These are phyloP conservation scores for Anorthoa munda DNA, from an alignment of 2,888 invertebrate species.

Conservation along the genomic window DNA sequence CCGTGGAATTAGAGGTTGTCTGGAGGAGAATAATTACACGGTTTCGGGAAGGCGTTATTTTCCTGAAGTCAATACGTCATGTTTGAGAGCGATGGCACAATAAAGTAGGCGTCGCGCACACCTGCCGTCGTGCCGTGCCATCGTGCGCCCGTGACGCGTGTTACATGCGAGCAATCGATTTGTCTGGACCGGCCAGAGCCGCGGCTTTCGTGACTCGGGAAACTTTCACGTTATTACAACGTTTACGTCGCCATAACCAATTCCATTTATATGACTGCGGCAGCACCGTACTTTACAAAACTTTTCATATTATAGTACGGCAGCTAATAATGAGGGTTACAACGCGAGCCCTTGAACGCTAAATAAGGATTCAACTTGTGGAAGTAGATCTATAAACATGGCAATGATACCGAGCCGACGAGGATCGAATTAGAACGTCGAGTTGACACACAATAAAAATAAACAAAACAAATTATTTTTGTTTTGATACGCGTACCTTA, in stretches of 20 bases:
- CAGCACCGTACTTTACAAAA: constrained; percentile 73
- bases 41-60: constrained; percentile 65
- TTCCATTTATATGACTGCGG: constrained; percentile 77
- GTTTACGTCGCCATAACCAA: constrained; percentile 82
- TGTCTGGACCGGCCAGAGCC: constrained; percentile 81
- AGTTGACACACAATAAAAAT: constrained; percentile 26
- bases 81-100: constrained; percentile 69
- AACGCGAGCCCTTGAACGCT: constrained; percentile 75
- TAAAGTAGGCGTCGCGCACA: constrained; percentile 79
- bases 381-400: constrained; percentile 73
- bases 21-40: constrained; percentile 71
- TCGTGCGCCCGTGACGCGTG: constrained; percentile 71
- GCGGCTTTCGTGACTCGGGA: constrained; percentile 81
- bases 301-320: constrained; percentile 77
- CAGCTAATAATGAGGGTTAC: constrained; percentile 77
- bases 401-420: constrained; percentile 68
- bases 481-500: not conserved
- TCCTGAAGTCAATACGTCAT: constrained; percentile 73
- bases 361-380: constrained; percentile 72
- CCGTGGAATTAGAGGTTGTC: constrained; percentile 63
- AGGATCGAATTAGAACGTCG: constrained; percentile 65
- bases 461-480: constrained; percentile 4
- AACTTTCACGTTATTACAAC: constrained; percentile 82
- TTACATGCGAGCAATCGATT: constrained; percentile 85
- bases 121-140: constrained; percentile 73